A percentile compares a stretch with the other conserved stretches of the same genome.
These are phyloP conservation scores for Lathamus discolor DNA, from an alignment of 2,113 vertebrate genomes.

Conservation along the genomic window DNA sequence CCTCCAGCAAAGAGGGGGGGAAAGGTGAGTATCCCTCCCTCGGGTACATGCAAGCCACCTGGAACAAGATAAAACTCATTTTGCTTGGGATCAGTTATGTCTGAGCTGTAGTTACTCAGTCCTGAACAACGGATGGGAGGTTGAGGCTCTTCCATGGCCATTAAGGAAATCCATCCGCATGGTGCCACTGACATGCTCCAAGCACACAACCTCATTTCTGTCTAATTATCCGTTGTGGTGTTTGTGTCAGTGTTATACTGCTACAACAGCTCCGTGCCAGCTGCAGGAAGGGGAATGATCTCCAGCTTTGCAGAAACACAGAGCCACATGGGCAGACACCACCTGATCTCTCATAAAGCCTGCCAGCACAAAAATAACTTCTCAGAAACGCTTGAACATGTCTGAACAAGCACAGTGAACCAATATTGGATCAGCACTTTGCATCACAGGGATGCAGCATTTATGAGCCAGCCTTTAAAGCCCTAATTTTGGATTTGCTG, in stretches of 20 bases:
- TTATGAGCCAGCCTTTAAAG: background rate
- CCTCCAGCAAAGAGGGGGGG: background rate
- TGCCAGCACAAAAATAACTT: conserved; percentile 65
- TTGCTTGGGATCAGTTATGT: background rate
- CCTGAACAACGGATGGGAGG: background rate
- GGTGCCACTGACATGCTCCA: fast-evolving
- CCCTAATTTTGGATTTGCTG: conserved; percentile 15
- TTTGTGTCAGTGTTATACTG: background rate
- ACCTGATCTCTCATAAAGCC: conserved; percentile 35
- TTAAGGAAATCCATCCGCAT: background rate
- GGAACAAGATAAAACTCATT: background rate
- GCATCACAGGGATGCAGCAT: background rate
- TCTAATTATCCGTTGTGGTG: background rate
- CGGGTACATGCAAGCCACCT: fast-evolving
- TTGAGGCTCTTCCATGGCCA: fast-evolving
- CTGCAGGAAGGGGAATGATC: conserved; percentile 23
- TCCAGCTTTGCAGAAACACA: background rate
- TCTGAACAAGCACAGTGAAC: conserved; percentile 9
- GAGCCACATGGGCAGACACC: conserved; percentile 9
- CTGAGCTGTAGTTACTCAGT: background rate
- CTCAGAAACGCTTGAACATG: conserved; percentile 40
- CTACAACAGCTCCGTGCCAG: background rate
- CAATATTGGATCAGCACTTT: conserved; percentile 1
- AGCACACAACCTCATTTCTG: background rate
- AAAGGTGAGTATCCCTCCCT: background rate